These are phyloP conservation scores for Bettongia penicillata DNA, from an alignment of 2,113 vertebrate species.

Conservation along the genomic window DNA sequence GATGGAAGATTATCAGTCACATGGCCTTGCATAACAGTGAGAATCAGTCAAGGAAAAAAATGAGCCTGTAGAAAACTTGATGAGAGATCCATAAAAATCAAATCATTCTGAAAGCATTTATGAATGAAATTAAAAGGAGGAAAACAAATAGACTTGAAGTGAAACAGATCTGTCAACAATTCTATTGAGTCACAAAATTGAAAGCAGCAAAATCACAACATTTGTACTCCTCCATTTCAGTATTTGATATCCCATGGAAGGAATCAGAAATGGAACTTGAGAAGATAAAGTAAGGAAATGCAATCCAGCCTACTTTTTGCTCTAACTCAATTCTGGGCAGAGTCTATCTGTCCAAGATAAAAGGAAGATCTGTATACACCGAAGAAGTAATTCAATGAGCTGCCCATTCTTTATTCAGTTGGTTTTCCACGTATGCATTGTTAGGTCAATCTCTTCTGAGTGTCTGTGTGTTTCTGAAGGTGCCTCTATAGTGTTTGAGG, in stretches of 20 bases:
- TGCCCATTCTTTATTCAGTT: background rate
- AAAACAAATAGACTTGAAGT: background rate
- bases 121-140: background rate
- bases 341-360: background rate
- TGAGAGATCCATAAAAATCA: background rate
- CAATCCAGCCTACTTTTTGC: background rate
- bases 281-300: background rate
- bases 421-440: background rate
- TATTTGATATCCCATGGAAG: background rate
- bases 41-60: background rate
- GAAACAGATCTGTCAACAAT: background rate
- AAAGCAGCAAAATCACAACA: background rate
- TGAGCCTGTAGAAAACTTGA: background rate
- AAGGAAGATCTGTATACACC: background rate
- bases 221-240: background rate
- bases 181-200: background rate
- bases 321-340: background rate
- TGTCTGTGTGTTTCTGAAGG: background rate
- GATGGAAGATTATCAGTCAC: background rate
- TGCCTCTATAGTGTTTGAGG: background rate
- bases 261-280: background rate
- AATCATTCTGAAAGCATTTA: background rate
- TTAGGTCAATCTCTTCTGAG: background rate
- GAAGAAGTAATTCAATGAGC: background rate
- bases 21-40: background rate